phyloP scores from a whole-genome alignment of 2,888 invertebrate species.

The Erebia ligea region DNA sequence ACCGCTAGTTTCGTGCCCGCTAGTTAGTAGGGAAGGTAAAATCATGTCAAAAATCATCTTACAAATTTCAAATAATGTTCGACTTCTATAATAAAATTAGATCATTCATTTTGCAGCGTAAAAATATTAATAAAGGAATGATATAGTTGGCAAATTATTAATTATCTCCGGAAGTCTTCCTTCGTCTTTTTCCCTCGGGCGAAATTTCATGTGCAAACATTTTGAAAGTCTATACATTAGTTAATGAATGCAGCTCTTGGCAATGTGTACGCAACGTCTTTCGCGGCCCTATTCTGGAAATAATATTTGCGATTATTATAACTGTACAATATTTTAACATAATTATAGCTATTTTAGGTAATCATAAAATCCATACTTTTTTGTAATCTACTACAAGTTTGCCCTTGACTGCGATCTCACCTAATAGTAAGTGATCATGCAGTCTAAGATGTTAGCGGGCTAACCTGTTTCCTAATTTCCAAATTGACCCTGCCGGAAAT shows the following conservation, averaged over 20 bases:
- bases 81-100: background rate
- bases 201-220: conserved; percentile 80
- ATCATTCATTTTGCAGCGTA: background rate
- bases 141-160: conserved; percentile 45
- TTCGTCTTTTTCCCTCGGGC: conserved; percentile 64
- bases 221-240: conserved; percentile 81
- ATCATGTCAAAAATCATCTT: too few species aligned
- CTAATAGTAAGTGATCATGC: too few species aligned
- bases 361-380: too few species aligned
- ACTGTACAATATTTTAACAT: background rate
- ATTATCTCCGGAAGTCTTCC: conserved; percentile 53
- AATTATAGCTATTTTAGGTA: too few species aligned
- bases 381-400: too few species aligned
- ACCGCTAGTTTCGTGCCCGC: too few species aligned
- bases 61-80: too few species aligned
- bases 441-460: too few species aligned
- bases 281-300: conserved; percentile 58
- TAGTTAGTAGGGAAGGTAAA: background rate
- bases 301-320: conserved; percentile 12
- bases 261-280: conserved; percentile 66
- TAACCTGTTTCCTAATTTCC: too few species aligned
- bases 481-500: too few species aligned
- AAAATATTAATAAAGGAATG: conserved; percentile 38
- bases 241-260: conserved; percentile 80
- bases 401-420: too few species aligned